phyloP scores from a whole-genome alignment of 2,888 invertebrate species.

The Ryuthela nishihirai region DNA sequence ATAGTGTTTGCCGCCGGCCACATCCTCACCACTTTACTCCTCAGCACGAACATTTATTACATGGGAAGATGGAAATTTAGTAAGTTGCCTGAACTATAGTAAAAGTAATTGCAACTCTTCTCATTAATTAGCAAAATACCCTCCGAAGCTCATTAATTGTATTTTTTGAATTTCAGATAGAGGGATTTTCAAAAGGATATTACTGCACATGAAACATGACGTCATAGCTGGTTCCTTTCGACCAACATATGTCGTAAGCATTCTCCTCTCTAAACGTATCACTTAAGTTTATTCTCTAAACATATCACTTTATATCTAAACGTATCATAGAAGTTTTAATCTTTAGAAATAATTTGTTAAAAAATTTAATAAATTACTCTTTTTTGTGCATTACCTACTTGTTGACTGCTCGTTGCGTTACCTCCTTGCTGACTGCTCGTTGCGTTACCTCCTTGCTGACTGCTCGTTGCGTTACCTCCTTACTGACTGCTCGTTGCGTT shows the following conservation, averaged over 20 bases:
- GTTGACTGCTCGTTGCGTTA: too few relatives aligned
- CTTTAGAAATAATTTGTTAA: too few relatives aligned
- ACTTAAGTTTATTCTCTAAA: too few relatives aligned
- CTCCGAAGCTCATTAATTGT: conserved; percentile 20
- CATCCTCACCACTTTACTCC: conserved; percentile 35
- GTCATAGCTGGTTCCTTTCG: conserved; percentile 45
- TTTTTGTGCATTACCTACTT: too few relatives aligned
- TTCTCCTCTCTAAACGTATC: conserved; percentile 1
- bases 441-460: too few relatives aligned
- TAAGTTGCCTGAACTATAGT: too few relatives aligned
- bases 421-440: too few relatives aligned
- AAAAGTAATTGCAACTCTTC: not conserved
- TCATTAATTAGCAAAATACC: not conserved
- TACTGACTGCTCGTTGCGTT: too few relatives aligned
- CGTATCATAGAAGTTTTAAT: too few relatives aligned
- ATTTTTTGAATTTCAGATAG: conserved; percentile 49
- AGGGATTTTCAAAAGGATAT: conserved; percentile 52
- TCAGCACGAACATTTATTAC: conserved; percentile 61
- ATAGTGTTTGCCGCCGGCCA: conserved; percentile 61
- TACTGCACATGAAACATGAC: conserved; percentile 50
- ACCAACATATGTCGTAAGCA: conserved; percentile 53
- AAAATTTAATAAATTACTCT: too few relatives aligned
- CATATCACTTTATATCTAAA: too few relatives aligned
- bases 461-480: too few relatives aligned
- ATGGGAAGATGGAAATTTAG: conserved; percentile 67